Evolutionary conservation across 1,140 invertebrate genomes (phyloP).

Genomic region (Steinernema khuongi): DNA sequence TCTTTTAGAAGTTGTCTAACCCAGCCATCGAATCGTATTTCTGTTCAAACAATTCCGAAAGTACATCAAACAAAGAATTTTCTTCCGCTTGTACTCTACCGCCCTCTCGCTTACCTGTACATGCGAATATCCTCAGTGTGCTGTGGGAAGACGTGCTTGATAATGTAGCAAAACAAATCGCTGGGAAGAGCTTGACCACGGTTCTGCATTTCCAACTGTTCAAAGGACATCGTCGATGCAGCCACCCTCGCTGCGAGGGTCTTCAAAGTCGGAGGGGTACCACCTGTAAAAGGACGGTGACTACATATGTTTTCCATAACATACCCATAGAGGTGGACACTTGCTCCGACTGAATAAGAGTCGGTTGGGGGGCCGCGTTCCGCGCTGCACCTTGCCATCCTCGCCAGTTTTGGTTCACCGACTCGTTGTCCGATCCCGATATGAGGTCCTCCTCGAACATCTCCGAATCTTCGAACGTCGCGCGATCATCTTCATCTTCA

Average conservation of each 20-base stretch:
- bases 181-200: background rate
- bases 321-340: background rate
- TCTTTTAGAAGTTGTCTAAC: no score
- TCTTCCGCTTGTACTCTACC: no score
- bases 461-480: background rate
- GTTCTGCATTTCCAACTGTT: background rate
- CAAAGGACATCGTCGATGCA: background rate
- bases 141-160: background rate
- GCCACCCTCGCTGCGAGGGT: background rate
- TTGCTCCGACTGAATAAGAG: background rate
- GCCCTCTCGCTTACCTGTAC: background rate
- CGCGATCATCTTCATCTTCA: background rate
- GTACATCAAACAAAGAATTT: no score
- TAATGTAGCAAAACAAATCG: background rate
- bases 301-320: background rate
- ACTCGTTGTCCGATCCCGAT: background rate
- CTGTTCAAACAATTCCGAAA: no score
- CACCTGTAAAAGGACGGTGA: background rate
- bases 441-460: background rate
- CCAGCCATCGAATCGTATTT: no score
- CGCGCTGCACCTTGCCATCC: background rate
- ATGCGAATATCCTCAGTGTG: background rate
- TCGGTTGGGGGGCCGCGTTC: background rate
- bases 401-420: background rate
- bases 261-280: background rate